Conservation (phyloP, 1,140 invertebrate genomes). For the Drosophila lacteicornis region DNA sequence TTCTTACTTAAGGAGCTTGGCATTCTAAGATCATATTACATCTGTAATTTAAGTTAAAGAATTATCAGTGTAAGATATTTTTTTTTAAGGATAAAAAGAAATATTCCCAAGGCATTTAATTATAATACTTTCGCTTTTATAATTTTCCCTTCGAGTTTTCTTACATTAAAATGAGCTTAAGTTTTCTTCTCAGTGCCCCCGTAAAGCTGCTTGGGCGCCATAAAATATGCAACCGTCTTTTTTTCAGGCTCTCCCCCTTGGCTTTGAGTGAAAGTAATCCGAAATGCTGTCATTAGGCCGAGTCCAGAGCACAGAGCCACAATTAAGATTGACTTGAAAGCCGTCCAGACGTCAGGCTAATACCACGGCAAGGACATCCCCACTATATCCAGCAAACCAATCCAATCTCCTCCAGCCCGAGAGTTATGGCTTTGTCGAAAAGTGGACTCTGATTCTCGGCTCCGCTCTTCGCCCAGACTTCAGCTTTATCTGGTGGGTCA, state of each 20-base stretch:
- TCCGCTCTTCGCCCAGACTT: conserved; percentile 17
- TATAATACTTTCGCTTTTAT: too few species aligned
- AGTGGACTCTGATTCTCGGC: conserved; percentile 54
- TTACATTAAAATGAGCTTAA: too few species aligned
- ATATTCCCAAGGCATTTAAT: too few species aligned
- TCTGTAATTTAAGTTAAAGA: neutral
- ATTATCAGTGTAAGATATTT: neutral
- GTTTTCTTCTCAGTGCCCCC: conserved; percentile 14
- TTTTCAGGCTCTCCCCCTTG: conserved; percentile 6
- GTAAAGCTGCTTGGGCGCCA: conserved; percentile 53
- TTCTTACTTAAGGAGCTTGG: too few species aligned
- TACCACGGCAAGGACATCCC: conserved; percentile 44
- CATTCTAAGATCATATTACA: too few species aligned
- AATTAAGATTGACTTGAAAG: conserved; percentile 80
- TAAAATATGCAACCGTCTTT: conserved; percentile 73
- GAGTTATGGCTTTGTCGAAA: conserved; percentile 75
- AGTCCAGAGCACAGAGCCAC: conserved; percentile 43
- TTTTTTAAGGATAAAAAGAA: too few species aligned
- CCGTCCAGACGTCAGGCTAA: conserved; percentile 55
- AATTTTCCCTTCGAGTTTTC: too few species aligned
- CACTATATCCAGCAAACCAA: conserved; percentile 35
- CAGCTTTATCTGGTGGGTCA: conserved; percentile 72
- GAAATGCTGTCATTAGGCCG: conserved; percentile 77
- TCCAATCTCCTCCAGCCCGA: conserved; percentile 44
- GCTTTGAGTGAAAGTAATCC: conserved; percentile 77